Conservation (phyloP, 37 sponge, comb jelly and placozoan species). For the Eunapius fragilis region DNA sequence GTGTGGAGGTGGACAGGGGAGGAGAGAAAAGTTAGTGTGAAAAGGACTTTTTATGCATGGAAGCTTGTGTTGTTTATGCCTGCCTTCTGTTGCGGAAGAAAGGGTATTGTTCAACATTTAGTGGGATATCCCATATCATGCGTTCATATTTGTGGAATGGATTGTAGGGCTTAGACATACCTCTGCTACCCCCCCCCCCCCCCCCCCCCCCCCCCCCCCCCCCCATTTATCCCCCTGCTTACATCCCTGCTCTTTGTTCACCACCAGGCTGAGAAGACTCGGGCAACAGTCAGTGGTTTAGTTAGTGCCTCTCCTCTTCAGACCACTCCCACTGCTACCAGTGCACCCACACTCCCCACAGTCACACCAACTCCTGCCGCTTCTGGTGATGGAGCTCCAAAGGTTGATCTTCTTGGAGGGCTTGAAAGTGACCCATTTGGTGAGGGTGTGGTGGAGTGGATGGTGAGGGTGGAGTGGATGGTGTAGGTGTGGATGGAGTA, state of each 20-base stretch:
- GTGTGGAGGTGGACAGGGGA: background rate
- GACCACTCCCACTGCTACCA: background rate
- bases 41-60: background rate
- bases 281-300: background rate
- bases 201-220: too few species aligned
- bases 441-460: background rate
- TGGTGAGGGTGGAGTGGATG: too few species aligned
- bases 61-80: background rate
- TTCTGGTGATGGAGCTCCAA: background rate
- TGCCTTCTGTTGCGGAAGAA: too few species aligned
- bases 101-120: too few species aligned
- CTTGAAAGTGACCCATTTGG: slow-evolving; percentile 48
- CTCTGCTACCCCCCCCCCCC: too few species aligned
- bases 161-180: too few species aligned
- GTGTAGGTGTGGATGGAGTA: too few species aligned
- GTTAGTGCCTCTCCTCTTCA: background rate
- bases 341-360: background rate
- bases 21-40: background rate
- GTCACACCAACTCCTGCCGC: background rate
- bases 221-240: too few species aligned
- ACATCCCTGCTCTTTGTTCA: too few species aligned
- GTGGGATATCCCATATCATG: too few species aligned
- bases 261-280: background rate
- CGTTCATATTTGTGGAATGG: too few species aligned
- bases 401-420: slow-evolving; percentile 18